Conservation (phyloP, 2,888 invertebrate genomes). For the Brenthis hecate region DNA sequence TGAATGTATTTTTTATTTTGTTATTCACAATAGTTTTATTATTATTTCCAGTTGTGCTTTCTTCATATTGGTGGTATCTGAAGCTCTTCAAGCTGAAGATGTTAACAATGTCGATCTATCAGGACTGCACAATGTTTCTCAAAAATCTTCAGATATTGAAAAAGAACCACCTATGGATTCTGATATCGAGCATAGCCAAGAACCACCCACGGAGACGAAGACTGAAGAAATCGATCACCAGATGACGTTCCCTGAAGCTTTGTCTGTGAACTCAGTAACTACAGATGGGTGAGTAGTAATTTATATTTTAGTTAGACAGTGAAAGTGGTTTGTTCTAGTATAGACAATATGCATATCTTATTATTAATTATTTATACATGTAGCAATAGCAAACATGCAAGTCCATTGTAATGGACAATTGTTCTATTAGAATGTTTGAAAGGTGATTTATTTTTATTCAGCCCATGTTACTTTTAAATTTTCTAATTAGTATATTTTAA, state of each 20-base stretch:
- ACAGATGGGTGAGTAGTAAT: conserved; percentile 77
- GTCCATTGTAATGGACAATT: conserved; percentile 22
- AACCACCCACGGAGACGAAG: conserved; percentile 37
- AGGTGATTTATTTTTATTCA: conserved; percentile 16
- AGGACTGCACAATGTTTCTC: conserved; percentile 72
- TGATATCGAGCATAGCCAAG: conserved; percentile 40
- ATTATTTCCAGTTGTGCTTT: conserved; percentile 77
- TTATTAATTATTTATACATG: conserved; percentile 16
- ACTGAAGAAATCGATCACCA: conserved; percentile 51
- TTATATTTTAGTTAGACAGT: conserved; percentile 17
- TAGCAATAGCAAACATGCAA: conserved; percentile 6
- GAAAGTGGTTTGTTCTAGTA: conserved; percentile 17
- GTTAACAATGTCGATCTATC: conserved; percentile 64
- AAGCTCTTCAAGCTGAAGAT: conserved; percentile 71
- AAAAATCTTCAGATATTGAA: conserved; percentile 52
- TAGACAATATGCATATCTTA: conserved; percentile 2
- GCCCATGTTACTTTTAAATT: conserved; percentile 9
- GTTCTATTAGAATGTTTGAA: conserved; percentile 23
- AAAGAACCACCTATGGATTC: conserved; percentile 34
- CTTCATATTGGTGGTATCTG: conserved; percentile 83
- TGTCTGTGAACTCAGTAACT: conserved; percentile 81
- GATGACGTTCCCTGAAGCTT: conserved; percentile 76
- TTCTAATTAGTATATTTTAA: conserved; percentile 4
- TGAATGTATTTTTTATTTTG: conserved; percentile 2
- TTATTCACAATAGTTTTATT: conserved; percentile 4